A percentile compares a stretch with the other conserved stretches of the same genome.
phyloP scores from a whole-genome alignment of 2,113 vertebrate genomes.

The Ramphastos sulfuratus region DNA sequence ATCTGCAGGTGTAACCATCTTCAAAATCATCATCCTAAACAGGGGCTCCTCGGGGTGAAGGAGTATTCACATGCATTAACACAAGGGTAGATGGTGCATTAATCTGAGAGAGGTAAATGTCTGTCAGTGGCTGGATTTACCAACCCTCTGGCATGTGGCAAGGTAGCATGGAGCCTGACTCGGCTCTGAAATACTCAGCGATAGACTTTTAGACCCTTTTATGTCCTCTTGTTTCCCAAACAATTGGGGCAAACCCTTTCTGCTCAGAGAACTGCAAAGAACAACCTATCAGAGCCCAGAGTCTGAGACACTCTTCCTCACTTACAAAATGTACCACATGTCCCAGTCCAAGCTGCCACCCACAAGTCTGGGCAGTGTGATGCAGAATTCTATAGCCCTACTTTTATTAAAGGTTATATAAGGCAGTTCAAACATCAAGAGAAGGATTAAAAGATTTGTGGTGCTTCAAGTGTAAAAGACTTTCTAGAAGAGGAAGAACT shows the following conservation, averaged over 20 bases:
- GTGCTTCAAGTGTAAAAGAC: neutral
- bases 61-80: neutral
- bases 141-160: neutral
- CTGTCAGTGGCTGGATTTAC: neutral
- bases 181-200: neutral
- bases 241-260: neutral
- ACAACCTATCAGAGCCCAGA: neutral
- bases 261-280: neutral
- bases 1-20: neutral
- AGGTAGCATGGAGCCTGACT: neutral
- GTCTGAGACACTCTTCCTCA: neutral
- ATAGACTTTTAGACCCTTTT: neutral
- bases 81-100: neutral
- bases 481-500: conserved; percentile 9
- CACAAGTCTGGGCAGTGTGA: neutral
- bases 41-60: neutral
- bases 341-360: neutral
- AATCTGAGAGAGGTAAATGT: neutral
- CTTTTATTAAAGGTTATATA: neutral
- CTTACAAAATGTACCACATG: neutral
- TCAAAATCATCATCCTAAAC: neutral
- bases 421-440: neutral
- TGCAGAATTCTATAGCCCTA: neutral
- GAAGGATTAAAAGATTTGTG: neutral
- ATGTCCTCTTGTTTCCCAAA: neutral